Evolutionary conservation across 1,140 invertebrate genomes (phyloP), one percentile per base, ranked within the genome.

Genomic region (Anastatus disparis): DNA sequence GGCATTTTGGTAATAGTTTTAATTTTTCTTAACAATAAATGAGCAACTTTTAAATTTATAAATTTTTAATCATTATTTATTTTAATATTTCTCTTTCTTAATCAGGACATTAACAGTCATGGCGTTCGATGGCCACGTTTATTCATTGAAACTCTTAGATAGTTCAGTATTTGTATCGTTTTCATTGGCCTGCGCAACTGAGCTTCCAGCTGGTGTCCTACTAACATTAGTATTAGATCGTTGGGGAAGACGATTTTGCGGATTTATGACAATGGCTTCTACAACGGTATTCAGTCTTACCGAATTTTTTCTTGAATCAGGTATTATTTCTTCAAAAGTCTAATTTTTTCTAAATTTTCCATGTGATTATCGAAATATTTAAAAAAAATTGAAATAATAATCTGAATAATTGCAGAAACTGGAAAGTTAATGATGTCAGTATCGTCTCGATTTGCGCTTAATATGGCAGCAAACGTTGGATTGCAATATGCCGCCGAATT

Each of bases 101-200:
- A 13, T 82, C 77, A 91, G 92, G 88, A 82, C 88, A 8, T 87
- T 91, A 50, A 89, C 88, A 2, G 76, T 93, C 24, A 75, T 84
- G 62, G 87, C 90, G 24, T 93, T 92, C 77, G 91, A 92, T 72
- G 90, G 90, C 0, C 89, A 92, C 71, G 89, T 91, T 10, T 86
- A 91, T 38, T 89, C 90, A 70, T 87, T 91, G 6, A 89, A 90
- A 31, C 84, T 89, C 3, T 82, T 92, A 2, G 89, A 89, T 2
- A 84, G 90, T 48, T 90, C 91, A 73, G 88, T 91, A 46, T 93
- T 92, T 75, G 84, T 91, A 31, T 91, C 91, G 1, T 93, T 92
- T 79, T 91, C 90, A 0, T 75, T 93, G 2, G 89, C 91, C 0
- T 91, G 90, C 2, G 87, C 89, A 9, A 91, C 91, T 0, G 91